Percentiles rank a stretch among this genome's conserved stretches.
phyloP scores from a whole-genome alignment of 1,140 invertebrate species.

The Gonatopus flavifemur region DNA sequence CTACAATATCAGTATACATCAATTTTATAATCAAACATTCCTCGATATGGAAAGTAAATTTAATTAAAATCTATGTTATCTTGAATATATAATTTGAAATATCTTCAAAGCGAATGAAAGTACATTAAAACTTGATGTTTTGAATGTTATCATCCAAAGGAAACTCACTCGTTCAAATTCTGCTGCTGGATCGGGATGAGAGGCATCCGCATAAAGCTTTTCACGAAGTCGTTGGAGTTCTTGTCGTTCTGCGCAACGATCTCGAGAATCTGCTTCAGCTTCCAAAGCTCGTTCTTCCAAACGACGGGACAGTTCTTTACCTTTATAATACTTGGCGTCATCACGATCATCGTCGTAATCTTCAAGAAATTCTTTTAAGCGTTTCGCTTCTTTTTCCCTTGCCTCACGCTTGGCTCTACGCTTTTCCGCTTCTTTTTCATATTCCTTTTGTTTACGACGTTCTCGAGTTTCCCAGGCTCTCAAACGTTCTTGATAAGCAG shows the following conservation, averaged over 20 bases:
- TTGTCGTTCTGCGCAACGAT: conserved; percentile 86
- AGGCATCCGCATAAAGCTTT: conserved; percentile 79
- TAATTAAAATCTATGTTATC: too few species aligned
- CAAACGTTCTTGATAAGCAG: conserved; percentile 84
- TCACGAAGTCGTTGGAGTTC: conserved; percentile 88
- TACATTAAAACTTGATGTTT: not conserved
- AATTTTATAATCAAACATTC: not conserved
- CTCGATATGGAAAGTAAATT: too few species aligned
- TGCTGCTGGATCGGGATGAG: conserved; percentile 74
- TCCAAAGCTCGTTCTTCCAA: conserved; percentile 89
- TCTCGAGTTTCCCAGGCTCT: conserved; percentile 93
- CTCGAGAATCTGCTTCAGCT: conserved; percentile 85
- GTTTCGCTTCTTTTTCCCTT: conserved; percentile 84
- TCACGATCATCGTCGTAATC: conserved; percentile 98
- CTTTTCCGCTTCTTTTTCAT: conserved; percentile 86
- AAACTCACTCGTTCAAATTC: conserved; percentile 74
- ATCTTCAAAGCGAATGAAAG: too few species aligned
- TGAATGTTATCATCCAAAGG: not conserved
- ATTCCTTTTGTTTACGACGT: conserved; percentile 88
- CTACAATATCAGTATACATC: not conserved
- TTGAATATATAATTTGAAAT: too few species aligned
- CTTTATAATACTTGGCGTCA: conserved; percentile 96
- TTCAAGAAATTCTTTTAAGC: conserved; percentile 95
- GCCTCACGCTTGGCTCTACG: conserved; percentile 83
- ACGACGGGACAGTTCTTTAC: conserved; percentile 85